Evolutionary conservation across 2,888 invertebrate species (phyloP).

Genomic region (Chrysodeixis includens): DNA sequence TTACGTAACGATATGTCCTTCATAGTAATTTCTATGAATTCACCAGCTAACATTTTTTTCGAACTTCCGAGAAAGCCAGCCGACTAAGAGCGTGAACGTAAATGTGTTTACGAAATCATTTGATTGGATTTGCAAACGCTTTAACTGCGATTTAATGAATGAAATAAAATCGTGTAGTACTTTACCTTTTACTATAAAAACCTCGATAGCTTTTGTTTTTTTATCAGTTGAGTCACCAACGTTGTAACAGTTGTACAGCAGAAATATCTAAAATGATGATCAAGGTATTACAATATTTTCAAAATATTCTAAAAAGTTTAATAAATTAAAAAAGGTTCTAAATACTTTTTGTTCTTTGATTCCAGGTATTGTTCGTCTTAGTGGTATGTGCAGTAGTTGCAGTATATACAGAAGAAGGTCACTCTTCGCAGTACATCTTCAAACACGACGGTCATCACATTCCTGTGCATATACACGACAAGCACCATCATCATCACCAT

Average conservation of each 20-base stretch:
- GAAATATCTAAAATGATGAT: slow-evolving; percentile 27
- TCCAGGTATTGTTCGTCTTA: slow-evolving; percentile 43
- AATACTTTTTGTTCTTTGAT: not conserved
- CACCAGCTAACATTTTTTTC: not conserved
- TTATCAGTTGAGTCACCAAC: slow-evolving; percentile 45
- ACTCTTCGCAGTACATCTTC: slow-evolving; percentile 65
- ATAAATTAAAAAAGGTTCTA: not conserved
- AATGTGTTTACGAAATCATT: slow-evolving; percentile 30
- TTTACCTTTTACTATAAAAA: slow-evolving; percentile 47
- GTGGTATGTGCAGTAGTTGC: slow-evolving; percentile 12
- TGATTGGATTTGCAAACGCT: slow-evolving; percentile 20
- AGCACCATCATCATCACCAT: slow-evolving; percentile 55
- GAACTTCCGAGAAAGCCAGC: not conserved
- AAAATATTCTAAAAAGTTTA: too few species aligned
- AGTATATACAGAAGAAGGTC: slow-evolving; percentile 47
- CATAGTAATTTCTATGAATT: not conserved
- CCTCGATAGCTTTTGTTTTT: slow-evolving; percentile 24
- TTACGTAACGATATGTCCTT: not conserved
- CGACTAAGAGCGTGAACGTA: not conserved
- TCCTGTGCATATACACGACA: slow-evolving; percentile 46
- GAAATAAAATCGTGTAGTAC: slow-evolving; percentile 46
- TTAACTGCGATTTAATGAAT: slow-evolving; percentile 20
- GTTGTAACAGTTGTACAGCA: slow-evolving; percentile 20
- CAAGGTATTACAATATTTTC: slow-evolving; percentile 15
- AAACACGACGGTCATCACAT: slow-evolving; percentile 61